These are phyloP conservation scores for Meandrusa payeni DNA, from an alignment of 2,888 invertebrate genomes.

Conservation along the genomic window DNA sequence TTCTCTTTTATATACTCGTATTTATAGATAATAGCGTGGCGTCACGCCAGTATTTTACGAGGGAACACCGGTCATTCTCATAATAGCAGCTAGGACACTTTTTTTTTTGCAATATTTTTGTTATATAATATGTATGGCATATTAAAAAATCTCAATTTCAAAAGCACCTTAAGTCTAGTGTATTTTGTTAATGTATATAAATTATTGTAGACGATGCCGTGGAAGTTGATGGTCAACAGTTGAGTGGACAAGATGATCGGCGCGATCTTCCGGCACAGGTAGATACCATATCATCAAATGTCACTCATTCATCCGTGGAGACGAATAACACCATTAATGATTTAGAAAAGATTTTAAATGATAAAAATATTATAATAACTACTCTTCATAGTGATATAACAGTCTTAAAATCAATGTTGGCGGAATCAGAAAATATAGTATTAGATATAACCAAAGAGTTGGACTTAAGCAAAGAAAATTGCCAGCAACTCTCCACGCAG, in stretches of 20 bases:
- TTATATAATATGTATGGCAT: too few species aligned
- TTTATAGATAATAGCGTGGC: too few species aligned
- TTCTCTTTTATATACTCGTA: too few species aligned
- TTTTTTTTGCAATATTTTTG: too few species aligned
- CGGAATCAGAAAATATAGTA: conserved; percentile 65
- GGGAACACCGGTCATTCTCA: too few species aligned
- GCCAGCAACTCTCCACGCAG: conserved; percentile 59
- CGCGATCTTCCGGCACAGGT: conserved; percentile 55
- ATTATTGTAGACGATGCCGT: too few species aligned
- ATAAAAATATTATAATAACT: conserved; percentile 66
- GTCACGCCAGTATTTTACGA: too few species aligned
- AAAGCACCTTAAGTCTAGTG: too few species aligned
- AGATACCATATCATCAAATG: conserved; percentile 59
- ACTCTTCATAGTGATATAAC: conserved; percentile 61
- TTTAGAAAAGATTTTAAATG: conserved; percentile 65
- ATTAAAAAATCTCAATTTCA: too few species aligned
- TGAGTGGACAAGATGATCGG: conserved; percentile 38
- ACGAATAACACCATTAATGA: conserved; percentile 66
- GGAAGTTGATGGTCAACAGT: conserved; percentile 39
- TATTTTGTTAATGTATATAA: too few species aligned
- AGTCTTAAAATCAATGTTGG: conserved; percentile 60
- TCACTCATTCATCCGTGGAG: conserved; percentile 59
- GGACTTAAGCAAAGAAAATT: conserved; percentile 59
- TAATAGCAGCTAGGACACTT: too few species aligned
- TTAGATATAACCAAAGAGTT: conserved; percentile 62